Conservation (phyloP, 2,797 vertebrate species). For the Bradypodion ventrale region DNA sequence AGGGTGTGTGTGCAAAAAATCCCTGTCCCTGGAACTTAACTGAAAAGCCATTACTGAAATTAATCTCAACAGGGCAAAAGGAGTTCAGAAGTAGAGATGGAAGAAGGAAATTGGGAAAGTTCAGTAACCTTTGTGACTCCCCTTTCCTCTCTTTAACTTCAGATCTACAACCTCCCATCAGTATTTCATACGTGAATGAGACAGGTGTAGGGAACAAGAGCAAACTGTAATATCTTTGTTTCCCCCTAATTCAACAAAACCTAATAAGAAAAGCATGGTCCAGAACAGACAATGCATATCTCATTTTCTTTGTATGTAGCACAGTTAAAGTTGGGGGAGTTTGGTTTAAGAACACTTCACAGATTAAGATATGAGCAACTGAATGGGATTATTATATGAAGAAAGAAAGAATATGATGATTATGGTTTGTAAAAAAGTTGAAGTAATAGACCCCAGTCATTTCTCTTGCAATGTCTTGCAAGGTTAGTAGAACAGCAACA, state of each 20-base stretch:
- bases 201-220: not conserved
- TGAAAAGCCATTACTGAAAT: not conserved
- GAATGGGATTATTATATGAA: not conserved
- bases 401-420: not conserved
- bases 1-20: not conserved
- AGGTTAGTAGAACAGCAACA: too few species aligned
- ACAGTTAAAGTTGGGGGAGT: not conserved
- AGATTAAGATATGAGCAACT: not conserved
- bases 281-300: too few species aligned
- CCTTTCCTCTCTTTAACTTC: not conserved
- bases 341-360: not conserved
- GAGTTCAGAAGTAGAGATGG: not conserved
- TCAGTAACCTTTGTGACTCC: not conserved
- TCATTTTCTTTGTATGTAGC: not conserved
- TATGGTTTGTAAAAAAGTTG: not conserved
- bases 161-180: not conserved
- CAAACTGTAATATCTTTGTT: not conserved
- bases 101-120: not conserved
- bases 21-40: not conserved
- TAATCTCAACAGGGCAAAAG: not conserved
- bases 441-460: not conserved
- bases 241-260: not conserved
- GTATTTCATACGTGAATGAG: not conserved
- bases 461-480: too few species aligned
- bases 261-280: not conserved